Evolutionary conservation across 2,888 invertebrate genomes (phyloP), one percentile per base, ranked within the genome.

Genomic region (Drosophila cracens): DNA sequence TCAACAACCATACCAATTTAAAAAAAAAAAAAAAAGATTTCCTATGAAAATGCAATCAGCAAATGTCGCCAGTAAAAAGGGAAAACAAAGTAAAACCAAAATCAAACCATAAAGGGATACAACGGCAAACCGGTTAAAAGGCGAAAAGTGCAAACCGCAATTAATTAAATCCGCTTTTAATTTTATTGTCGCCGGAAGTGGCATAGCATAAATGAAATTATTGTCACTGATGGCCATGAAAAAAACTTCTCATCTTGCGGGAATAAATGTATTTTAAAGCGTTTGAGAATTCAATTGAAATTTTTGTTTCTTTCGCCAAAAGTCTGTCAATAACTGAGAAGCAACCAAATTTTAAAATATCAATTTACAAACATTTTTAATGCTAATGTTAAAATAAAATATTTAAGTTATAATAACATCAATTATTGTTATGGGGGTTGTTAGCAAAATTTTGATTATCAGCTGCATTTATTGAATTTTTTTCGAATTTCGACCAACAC

Each of bases 171-270:
- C 80, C 74, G 69, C 78, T 77, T 71, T 73, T 74, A 66, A 80
- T 74, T 80, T 81, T 73, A 81, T 82, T 81, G 81, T 70, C 70
- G 56, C 63, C 83, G 83, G 83, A 83, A 83, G 84, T 83, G 78
- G 81, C 76, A 68, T 71, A 74, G 64, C 69, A 66, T 53, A 80
- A 81, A 81, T 79, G 59, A 82, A 81, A 82, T 81, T 82, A 82
- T 74, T 60, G 58, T 36, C 70, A 66, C 54, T 74, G 66, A 59
- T 49, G 53, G 36, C 34, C 31, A 33, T 58, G 34, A 33, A 65
- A 29, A 56, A 56, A 65, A 51, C 10, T 46, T 59, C 36, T 63
- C 49, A 58, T 46, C 46, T 60, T 49, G 27, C 53, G 29, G 31
- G 4, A 58, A 64, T 34, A 63, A 18, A 58, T n/a, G 13, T 27